A percentile compares a stretch with the other conserved stretches of the same genome.
Conservation (phyloP, 2,888 invertebrate genomes). For the Fragum sueziense region DNA sequence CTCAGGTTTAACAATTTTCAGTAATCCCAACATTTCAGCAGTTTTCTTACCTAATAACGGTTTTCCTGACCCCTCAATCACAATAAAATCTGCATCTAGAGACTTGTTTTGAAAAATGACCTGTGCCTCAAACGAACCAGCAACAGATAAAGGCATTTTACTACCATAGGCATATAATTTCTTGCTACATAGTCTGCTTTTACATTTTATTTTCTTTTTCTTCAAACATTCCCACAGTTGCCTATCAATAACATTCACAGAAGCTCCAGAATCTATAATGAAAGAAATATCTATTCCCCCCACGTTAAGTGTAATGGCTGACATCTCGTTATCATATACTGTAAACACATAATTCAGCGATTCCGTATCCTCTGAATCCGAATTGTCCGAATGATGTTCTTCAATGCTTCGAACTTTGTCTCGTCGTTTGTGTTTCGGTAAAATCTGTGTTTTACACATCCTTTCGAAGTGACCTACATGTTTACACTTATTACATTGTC, state of each 20-base stretch:
- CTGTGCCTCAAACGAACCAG: constrained; percentile 33
- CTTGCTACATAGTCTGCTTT: not conserved
- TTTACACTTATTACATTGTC: not conserved
- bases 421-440: not conserved
- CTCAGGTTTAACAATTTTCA: constrained; percentile 12
- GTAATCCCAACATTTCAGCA: constrained; percentile 20
- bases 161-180: constrained; percentile 40
- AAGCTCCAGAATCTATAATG: not conserved
- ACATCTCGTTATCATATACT: not conserved
- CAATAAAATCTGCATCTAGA: constrained; percentile 16
- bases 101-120: constrained; percentile 8
- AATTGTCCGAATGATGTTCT: not conserved
- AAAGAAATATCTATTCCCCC: not conserved
- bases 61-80: constrained; percentile 21
- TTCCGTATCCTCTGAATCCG: not conserved
- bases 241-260: not conserved
- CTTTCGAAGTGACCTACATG: not conserved
- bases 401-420: not conserved
- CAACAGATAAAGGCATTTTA: constrained; percentile 25
- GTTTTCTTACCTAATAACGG: constrained; percentile 14
- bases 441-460: not conserved
- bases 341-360: not conserved
- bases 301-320: not conserved
- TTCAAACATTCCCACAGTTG: not conserved
- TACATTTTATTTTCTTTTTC: constrained; percentile 9